Evolutionary conservation across 2,113 vertebrate species (phyloP).

Genomic region (Vidua chalybeata): DNA sequence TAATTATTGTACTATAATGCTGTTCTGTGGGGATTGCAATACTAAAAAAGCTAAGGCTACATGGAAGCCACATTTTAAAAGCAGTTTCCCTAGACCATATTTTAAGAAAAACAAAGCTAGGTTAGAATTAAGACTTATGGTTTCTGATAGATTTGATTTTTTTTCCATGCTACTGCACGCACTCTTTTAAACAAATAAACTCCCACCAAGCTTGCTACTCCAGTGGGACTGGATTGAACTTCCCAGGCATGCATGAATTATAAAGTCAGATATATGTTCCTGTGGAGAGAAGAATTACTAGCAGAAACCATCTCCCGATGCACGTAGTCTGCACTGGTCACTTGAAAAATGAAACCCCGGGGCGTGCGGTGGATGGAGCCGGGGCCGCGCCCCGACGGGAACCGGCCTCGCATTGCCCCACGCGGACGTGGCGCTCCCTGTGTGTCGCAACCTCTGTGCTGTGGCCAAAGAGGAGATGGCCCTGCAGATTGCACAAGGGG

Average conservation of each 20-base stretch:
- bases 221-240: slow-evolving; percentile 58
- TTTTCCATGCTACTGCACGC: slow-evolving; percentile 42
- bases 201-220: slow-evolving; percentile 46
- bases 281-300: neutral
- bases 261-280: slow-evolving; percentile 17
- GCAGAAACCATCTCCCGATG: neutral
- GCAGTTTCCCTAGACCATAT: neutral
- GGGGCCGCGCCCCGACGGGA: neutral
- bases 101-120: neutral
- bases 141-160: slow-evolving; percentile 8
- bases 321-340: neutral
- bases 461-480: neutral
- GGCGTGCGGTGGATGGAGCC: neutral
- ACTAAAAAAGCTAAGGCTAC: neutral
- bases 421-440: neutral
- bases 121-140: neutral
- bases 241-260: slow-evolving; percentile 49
- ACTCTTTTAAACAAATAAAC: slow-evolving; percentile 61
- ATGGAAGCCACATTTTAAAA: neutral
- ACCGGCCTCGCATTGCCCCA: neutral
- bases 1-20: slow-evolving; percentile 47
- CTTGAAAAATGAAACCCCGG: neutral
- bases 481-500: neutral
- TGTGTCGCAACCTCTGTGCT: neutral
- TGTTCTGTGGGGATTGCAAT: neutral